Conservation (phyloP, 2,888 invertebrate genomes). For the Dicyrtoma fusca region DNA sequence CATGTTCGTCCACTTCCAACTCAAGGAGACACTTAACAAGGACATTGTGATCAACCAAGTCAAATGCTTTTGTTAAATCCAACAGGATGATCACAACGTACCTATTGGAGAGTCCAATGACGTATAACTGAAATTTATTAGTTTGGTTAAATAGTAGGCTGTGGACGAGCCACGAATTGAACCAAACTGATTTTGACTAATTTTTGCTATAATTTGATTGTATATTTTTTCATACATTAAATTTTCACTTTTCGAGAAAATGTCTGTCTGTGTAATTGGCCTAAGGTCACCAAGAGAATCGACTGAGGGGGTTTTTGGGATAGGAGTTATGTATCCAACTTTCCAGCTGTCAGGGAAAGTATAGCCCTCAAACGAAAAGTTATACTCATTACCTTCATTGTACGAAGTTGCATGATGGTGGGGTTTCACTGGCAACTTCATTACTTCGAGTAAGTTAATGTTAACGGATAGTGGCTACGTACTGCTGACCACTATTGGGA, state of each 20-base stretch:
- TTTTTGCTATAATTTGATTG: neutral
- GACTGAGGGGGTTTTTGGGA: neutral
- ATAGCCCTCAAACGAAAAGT: neutral
- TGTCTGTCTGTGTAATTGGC: constrained; percentile 6
- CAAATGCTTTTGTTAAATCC: constrained; percentile 12
- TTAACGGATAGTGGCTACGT: too few relatives aligned
- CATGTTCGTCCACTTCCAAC: neutral
- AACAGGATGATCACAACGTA: constrained; percentile 11
- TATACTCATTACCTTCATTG: too few relatives aligned
- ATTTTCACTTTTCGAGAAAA: constrained; percentile 10
- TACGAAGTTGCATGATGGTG: too few relatives aligned
- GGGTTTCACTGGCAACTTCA: too few relatives aligned
- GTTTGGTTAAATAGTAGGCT: neutral
- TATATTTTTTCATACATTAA: constrained; percentile 11
- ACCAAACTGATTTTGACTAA: neutral
- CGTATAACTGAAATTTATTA: constrained; percentile 4
- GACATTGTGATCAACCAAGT: constrained; percentile 15
- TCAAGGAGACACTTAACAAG: neutral
- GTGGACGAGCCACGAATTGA: neutral
- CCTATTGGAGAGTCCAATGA: neutral
- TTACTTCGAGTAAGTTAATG: too few relatives aligned
- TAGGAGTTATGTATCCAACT: constrained; percentile 3
- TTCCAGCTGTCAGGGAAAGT: neutral
- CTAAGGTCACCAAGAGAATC: neutral
- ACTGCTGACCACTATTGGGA: too few relatives aligned